phyloP scores from a whole-genome alignment of 2,113 vertebrate species.

The Campylorhamphus procurvoides region DNA sequence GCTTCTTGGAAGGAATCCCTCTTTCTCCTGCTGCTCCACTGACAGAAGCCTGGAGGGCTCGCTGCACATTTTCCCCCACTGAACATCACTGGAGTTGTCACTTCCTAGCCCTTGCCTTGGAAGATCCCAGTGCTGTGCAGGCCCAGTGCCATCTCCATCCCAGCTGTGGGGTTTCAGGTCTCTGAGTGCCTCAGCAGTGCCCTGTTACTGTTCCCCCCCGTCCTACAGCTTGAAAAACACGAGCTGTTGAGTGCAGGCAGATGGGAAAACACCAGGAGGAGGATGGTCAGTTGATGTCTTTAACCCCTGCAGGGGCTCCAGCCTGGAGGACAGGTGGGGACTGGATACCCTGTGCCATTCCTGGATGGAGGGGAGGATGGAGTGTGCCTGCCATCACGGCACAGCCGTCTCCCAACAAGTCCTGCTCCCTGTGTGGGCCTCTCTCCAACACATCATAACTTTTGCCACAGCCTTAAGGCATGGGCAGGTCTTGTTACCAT shows the following conservation, averaged over 20 bases:
- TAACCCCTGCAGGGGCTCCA: neutral
- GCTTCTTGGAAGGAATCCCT: neutral
- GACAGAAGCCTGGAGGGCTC: neutral
- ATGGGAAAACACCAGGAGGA: neutral
- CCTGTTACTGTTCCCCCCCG: neutral
- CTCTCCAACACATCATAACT: neutral
- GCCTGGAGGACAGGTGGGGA: neutral
- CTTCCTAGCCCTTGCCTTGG: neutral
- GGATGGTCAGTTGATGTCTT: neutral
- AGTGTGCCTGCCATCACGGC: neutral
- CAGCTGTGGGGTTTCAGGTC: neutral
- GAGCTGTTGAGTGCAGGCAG: neutral
- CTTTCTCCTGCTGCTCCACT: neutral
- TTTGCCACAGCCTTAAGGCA: neutral
- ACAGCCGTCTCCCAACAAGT: neutral
- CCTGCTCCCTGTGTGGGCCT: neutral
- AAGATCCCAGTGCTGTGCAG: neutral
- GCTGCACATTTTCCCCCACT: fast-evolving
- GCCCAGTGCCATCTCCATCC: neutral
- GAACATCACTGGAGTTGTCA: neutral
- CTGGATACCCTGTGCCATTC: neutral
- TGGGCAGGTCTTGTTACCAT: neutral
- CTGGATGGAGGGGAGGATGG: neutral
- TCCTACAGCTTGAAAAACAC: neutral
- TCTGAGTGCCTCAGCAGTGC: neutral